These are phyloP conservation scores for Calyptommatus sinebrachiatus DNA, from an alignment of 2,113 vertebrate species.

Conservation along the genomic window DNA sequence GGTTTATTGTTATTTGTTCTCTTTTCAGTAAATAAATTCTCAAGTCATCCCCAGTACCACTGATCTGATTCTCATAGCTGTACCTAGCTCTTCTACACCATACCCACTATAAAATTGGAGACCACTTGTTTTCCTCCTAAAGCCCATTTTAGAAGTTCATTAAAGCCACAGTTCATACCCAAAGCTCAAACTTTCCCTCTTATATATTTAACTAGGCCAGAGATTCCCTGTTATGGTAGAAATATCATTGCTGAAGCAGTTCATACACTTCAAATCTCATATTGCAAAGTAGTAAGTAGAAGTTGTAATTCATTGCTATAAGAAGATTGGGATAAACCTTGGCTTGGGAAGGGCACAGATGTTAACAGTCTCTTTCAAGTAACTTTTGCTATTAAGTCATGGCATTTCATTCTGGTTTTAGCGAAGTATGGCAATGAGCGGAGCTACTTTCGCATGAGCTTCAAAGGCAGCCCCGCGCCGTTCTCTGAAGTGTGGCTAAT, in stretches of 20 bases:
- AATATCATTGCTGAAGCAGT: slow-evolving; percentile 22
- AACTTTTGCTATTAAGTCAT: slow-evolving; percentile 17
- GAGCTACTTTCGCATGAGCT: not conserved
- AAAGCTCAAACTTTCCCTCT: not conserved
- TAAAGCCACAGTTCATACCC: slow-evolving; percentile 22
- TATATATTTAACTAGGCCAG: slow-evolving; percentile 22
- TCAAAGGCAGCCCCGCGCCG: slow-evolving; percentile 5
- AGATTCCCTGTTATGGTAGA: slow-evolving; percentile 14
- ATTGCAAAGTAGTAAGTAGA: slow-evolving; percentile 21
- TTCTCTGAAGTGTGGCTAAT: slow-evolving; percentile 22
- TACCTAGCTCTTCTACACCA: not conserved
- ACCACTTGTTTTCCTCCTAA: slow-evolving; percentile 1
- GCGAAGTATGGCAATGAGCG: not conserved
- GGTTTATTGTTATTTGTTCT: too few relatives aligned
- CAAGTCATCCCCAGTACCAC: too few relatives aligned
- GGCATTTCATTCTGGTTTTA: slow-evolving; percentile 12
- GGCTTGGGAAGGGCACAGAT: slow-evolving; percentile 37
- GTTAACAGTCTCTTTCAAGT: slow-evolving; percentile 24
- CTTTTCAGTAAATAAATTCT: too few relatives aligned
- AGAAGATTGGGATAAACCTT: slow-evolving; percentile 45
- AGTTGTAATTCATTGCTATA: slow-evolving; percentile 34
- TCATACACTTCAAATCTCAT: not conserved
- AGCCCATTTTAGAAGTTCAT: slow-evolving; percentile 5
- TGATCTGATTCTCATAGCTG: not conserved
- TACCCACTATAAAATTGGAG: slow-evolving; percentile 29